These are phyloP conservation scores for Riparia riparia DNA, from an alignment of 2,113 vertebrate species.

Conservation along the genomic window DNA sequence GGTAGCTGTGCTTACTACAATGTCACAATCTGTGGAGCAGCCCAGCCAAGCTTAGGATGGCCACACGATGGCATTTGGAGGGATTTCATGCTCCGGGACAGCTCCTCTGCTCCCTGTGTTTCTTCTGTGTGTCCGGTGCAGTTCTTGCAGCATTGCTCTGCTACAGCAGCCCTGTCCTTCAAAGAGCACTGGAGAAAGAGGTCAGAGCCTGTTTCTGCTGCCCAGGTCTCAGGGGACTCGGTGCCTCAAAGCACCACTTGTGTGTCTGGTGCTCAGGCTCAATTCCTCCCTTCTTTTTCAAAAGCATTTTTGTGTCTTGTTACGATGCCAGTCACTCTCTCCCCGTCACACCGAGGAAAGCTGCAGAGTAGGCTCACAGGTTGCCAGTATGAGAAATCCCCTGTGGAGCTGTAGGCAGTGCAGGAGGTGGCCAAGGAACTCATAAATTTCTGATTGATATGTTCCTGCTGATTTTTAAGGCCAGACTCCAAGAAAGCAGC, in stretches of 20 bases:
- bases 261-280: not conserved
- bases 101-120: rapidly evolving
- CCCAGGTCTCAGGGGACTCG: not conserved
- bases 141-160: not conserved
- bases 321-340: rapidly evolving
- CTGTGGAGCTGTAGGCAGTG: not conserved
- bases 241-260: rapidly evolving
- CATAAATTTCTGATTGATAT: not conserved
- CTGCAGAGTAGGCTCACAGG: not conserved
- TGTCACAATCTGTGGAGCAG: not conserved
- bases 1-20: not conserved
- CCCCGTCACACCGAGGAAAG: not conserved
- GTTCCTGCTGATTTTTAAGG: not conserved
- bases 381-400: not conserved
- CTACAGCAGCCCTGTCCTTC: not conserved
- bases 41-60: not conserved
- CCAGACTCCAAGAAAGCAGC: not conserved
- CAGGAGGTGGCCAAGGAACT: not conserved
- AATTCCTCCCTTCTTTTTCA: not conserved
- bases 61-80: conserved; percentile 20
- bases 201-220: not conserved
- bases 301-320: not conserved
- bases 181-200: not conserved
- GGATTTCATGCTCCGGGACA: not conserved
- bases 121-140: rapidly evolving